These are phyloP conservation scores for Furnarius figulus DNA, from an alignment of 2,113 vertebrate genomes.

Conservation along the genomic window DNA sequence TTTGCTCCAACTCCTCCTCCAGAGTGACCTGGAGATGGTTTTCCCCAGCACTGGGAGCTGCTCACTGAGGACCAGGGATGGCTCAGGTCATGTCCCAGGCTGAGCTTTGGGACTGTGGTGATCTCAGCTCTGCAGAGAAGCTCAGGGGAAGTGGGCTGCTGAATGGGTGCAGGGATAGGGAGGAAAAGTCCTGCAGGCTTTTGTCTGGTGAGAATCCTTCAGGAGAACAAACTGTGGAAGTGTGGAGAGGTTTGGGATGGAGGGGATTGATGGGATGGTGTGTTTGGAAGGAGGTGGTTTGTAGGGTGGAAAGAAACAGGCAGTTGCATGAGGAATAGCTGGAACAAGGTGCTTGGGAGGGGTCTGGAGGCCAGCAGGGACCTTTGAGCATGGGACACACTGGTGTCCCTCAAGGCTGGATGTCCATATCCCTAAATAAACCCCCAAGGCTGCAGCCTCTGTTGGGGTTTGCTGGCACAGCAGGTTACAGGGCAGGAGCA, in stretches of 20 bases:
- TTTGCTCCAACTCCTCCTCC: not conserved
- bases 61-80: not conserved
- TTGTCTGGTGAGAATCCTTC: not conserved
- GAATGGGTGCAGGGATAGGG: no score
- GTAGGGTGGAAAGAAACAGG: not conserved
- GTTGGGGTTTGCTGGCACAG: not conserved
- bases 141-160: not conserved
- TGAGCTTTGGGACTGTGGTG: not conserved
- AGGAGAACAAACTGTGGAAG: not conserved
- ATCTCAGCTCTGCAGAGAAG: not conserved
- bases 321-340: fast-evolving
- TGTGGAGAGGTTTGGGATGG: not conserved
- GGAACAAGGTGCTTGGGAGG: not conserved
- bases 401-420: not conserved
- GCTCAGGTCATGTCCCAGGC: not conserved
- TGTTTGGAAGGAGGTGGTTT: not conserved
- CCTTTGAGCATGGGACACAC: not conserved
- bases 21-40: fast-evolving
- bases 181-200: not conserved
- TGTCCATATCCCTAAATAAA: not conserved
- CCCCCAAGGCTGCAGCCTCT: not conserved
- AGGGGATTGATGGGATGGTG: not conserved
- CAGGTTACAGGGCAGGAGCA: not conserved
- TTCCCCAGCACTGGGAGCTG: not conserved
- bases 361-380: not conserved